These are phyloP conservation scores for Gymnoscopelus braueri DNA, from an alignment of 2,797 vertebrate genomes.

Conservation along the genomic window DNA sequence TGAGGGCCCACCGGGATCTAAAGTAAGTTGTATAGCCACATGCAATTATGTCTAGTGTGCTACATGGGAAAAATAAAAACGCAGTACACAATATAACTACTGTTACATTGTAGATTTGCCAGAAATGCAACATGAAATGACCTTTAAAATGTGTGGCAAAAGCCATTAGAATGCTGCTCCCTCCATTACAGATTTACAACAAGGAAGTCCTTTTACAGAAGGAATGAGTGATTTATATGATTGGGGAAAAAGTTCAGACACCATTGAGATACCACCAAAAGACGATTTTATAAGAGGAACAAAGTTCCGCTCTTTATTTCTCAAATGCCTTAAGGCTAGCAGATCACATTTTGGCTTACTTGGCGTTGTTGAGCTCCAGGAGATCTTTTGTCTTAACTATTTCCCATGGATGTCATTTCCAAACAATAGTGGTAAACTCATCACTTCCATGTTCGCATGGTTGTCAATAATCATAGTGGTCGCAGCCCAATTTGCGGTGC, in stretches of 20 bases:
- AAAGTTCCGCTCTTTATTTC: conserved; percentile 35
- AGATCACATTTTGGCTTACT: background rate
- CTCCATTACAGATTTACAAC: conserved; percentile 38
- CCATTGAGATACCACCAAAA: conserved; percentile 11
- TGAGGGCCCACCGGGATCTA: conserved; percentile 84
- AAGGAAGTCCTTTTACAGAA: conserved; percentile 61
- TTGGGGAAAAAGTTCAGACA: conserved; percentile 13
- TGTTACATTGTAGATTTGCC: background rate
- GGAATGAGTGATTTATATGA: conserved; percentile 36
- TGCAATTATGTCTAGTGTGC: background rate
- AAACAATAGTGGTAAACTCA: too few species aligned
- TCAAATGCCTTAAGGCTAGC: conserved; percentile 26
- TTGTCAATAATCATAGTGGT: too few species aligned
- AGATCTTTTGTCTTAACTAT: background rate
- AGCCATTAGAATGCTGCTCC: conserved; percentile 49
- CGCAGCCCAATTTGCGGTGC: too few species aligned
- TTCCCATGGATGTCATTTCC: background rate
- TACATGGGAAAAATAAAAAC: conserved; percentile 6
- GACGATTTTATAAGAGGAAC: conserved; percentile 25
- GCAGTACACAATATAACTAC: conserved; percentile 19
- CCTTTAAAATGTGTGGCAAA: conserved; percentile 45
- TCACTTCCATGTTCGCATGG: too few species aligned
- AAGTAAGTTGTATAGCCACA: conserved; percentile 78
- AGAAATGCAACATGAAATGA: conserved; percentile 27
- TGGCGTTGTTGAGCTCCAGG: background rate